Conservation (phyloP, 2,113 vertebrate genomes). For the Oxyura jamaicensis region DNA sequence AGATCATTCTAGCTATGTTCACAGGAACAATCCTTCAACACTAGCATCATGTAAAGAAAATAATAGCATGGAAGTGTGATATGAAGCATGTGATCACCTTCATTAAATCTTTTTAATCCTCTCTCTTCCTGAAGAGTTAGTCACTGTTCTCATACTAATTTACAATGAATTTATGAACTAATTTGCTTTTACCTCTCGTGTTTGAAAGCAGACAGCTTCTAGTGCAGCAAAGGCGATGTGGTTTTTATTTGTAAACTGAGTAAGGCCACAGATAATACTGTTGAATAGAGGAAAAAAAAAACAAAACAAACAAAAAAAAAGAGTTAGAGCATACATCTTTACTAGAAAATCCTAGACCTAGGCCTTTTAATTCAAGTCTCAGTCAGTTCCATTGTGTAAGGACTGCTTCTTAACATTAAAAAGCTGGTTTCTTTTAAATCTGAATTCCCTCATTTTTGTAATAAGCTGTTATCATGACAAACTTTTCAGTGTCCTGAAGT, state of each 20-base stretch:
- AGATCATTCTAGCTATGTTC: neutral
- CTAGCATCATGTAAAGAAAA: neutral
- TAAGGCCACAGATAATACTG: slow-evolving; percentile 98
- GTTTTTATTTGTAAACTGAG: slow-evolving; percentile 97
- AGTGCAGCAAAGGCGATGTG: slow-evolving; percentile 97
- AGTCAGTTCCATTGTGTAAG: neutral
- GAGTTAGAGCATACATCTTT: neutral
- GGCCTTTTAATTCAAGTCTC: neutral
- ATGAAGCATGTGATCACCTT: neutral
- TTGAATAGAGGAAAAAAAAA: neutral
- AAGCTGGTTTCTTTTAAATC: neutral
- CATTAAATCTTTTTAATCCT: neutral
- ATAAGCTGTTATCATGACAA: neutral
- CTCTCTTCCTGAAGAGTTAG: neutral
- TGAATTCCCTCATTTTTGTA: neutral
- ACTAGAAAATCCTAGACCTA: neutral
- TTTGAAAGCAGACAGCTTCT: slow-evolving; percentile 97
- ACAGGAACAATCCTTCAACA: neutral
- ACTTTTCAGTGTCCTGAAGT: neutral
- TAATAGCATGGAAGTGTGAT: neutral
- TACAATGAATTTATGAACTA: neutral
- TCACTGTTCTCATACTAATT: neutral
- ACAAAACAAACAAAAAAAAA: neutral
- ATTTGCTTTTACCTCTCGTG: slow-evolving; percentile 87
- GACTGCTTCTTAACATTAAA: neutral